These are phyloP conservation scores for Lates calcarifer DNA, from an alignment of 2,113 vertebrate genomes.

Conservation along the genomic window DNA sequence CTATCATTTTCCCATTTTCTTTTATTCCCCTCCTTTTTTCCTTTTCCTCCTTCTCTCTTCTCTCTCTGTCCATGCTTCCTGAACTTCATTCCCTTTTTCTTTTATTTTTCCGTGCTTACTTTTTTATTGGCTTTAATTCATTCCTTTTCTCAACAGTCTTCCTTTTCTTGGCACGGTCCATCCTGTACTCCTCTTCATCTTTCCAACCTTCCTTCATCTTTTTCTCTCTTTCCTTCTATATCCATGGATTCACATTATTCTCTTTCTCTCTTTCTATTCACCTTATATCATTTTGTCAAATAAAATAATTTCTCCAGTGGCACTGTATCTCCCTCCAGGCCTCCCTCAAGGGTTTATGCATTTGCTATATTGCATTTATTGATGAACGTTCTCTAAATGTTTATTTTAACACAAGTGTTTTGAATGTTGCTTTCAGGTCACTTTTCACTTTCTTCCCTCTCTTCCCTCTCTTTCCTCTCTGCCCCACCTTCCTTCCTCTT, in stretches of 20 bases:
- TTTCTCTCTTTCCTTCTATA: too few relatives aligned
- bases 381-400: conserved; percentile 25
- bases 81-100: too few relatives aligned
- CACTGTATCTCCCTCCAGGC: conserved; percentile 19
- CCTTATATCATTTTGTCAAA: conserved; percentile 12
- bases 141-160: too few relatives aligned
- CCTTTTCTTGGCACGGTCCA: too few relatives aligned
- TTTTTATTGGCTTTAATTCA: too few relatives aligned
- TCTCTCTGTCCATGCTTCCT: neutral
- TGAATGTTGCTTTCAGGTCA: neutral
- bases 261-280: neutral
- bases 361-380: conserved; percentile 45
- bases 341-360: conserved; percentile 2
- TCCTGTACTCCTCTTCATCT: too few relatives aligned
- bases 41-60: too few relatives aligned
- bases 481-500: neutral
- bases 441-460: neutral
- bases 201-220: too few relatives aligned
- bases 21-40: neutral
- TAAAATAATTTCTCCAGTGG: conserved; percentile 32
- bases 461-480: neutral
- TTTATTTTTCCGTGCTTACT: neutral
- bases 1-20: too few relatives aligned
- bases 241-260: too few relatives aligned
- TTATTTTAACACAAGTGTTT: neutral